These are phyloP conservation scores for Choristoneura fumiferana DNA, from an alignment of 1,140 invertebrate species.

Conservation along the genomic window DNA sequence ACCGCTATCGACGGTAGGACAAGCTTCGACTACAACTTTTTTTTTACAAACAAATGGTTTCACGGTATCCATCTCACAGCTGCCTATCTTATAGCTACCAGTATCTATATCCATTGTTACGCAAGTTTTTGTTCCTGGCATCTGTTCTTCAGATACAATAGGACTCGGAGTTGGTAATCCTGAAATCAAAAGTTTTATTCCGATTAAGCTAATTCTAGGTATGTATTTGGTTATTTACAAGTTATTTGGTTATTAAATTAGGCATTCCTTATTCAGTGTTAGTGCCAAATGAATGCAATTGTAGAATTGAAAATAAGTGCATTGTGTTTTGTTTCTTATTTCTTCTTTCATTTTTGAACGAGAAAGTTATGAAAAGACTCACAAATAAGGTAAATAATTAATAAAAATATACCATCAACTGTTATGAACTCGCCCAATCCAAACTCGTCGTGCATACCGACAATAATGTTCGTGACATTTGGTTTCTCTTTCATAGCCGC, in stretches of 20 bases:
- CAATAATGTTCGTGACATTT: slow-evolving; percentile 29
- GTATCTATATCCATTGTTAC: slow-evolving; percentile 27
- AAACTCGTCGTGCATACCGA: slow-evolving; percentile 34
- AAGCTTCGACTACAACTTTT: slow-evolving; percentile 24
- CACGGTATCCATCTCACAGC: slow-evolving; percentile 15
- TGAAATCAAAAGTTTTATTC: slow-evolving; percentile 9
- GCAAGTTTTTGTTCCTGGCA: slow-evolving; percentile 4
- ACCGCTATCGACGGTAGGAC: slow-evolving; percentile 35
- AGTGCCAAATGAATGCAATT: no score
- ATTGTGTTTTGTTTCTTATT: neutral
- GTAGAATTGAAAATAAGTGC: no score
- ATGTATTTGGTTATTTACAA: neutral
- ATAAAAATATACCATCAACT: slow-evolving; percentile 29
- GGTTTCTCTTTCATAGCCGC: neutral
- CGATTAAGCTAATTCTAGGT: neutral
- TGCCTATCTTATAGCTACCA: slow-evolving; percentile 3
- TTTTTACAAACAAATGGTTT: slow-evolving; percentile 37
- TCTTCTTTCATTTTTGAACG: neutral
- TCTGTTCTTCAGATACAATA: neutral
- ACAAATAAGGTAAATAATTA: no score
- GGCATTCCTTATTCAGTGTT: no score
- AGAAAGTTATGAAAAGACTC: neutral
- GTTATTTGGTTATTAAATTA: no score
- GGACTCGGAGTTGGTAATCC: slow-evolving; percentile 28
- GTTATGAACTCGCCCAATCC: slow-evolving; percentile 31